Evolutionary conservation across 1,140 invertebrate species (phyloP).

Genomic region (Phortica variegata): DNA sequence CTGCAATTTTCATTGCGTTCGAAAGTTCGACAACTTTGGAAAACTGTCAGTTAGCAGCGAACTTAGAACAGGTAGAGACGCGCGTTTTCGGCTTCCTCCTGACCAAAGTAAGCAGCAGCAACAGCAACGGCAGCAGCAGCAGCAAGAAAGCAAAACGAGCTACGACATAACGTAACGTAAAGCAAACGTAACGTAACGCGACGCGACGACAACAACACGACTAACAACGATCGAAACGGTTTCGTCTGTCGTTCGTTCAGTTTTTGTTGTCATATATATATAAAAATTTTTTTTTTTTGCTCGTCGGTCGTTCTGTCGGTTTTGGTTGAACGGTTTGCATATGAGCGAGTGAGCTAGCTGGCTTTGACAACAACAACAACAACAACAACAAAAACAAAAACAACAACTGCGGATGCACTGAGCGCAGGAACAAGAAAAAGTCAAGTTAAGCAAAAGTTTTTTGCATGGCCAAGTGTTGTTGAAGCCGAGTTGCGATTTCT

Average conservation of each 20-base stretch:
- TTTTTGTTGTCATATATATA: neutral
- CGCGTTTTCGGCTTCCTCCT: conserved; percentile 41
- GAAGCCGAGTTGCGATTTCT: too few relatives aligned
- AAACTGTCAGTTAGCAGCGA: conserved; percentile 58
- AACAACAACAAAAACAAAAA: conserved; percentile 1
- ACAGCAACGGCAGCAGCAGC: too few relatives aligned
- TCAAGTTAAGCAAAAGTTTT: too few relatives aligned
- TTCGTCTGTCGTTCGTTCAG: neutral
- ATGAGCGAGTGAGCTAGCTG: neutral
- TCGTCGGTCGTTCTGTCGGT: neutral
- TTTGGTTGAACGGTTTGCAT: neutral
- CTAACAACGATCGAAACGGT: conserved; percentile 7
- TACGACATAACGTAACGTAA: too few relatives aligned
- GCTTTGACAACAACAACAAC: neutral
- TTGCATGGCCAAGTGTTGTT: too few relatives aligned
- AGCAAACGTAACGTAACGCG: too few relatives aligned
- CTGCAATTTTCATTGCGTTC: conserved; percentile 47
- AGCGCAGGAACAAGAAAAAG: too few relatives aligned
- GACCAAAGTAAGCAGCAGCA: conserved; percentile 3
- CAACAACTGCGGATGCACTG: too few relatives aligned
- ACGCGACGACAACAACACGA: neutral
- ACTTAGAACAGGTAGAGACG: conserved; percentile 58
- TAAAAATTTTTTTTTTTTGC: neutral
- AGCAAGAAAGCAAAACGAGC: too few relatives aligned
- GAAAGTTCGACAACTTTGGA: conserved; percentile 58